Evolutionary conservation across 2,797 vertebrate species (phyloP).

Genomic region (Gila robusta): DNA sequence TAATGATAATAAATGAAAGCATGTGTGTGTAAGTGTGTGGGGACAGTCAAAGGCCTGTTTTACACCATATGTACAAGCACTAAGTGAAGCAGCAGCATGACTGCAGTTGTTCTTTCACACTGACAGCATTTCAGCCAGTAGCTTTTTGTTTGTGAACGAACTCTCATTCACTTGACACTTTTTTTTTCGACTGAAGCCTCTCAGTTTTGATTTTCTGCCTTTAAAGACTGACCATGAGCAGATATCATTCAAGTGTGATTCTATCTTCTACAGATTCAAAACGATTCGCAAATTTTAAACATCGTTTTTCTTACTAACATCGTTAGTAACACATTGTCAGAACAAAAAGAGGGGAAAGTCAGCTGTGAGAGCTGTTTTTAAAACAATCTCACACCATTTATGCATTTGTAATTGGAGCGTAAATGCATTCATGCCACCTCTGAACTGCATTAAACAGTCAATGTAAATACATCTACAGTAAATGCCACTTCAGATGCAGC

Average conservation of each 20-base stretch:
- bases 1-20: constrained; percentile 22
- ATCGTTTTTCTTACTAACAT: background rate
- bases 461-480: background rate
- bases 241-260: background rate
- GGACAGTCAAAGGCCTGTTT: constrained; percentile 19
- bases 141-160: background rate
- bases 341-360: background rate
- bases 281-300: background rate
- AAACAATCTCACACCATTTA: background rate
- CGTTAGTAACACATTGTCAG: background rate
- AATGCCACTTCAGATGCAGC: background rate
- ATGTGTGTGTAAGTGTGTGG: constrained; percentile 3
- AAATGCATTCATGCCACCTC: background rate
- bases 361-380: background rate
- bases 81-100: background rate
- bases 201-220: background rate
- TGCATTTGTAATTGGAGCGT: background rate
- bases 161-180: background rate
- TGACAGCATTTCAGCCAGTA: background rate
- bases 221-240: background rate
- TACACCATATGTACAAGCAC: background rate
- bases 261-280: background rate
- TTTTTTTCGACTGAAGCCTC: background rate
- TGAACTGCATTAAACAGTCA: background rate
- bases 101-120: constrained; percentile 1